Base-by-base conservation (phyloP, 23 tunicate genomes). In the Ascidia mentula region DNA sequence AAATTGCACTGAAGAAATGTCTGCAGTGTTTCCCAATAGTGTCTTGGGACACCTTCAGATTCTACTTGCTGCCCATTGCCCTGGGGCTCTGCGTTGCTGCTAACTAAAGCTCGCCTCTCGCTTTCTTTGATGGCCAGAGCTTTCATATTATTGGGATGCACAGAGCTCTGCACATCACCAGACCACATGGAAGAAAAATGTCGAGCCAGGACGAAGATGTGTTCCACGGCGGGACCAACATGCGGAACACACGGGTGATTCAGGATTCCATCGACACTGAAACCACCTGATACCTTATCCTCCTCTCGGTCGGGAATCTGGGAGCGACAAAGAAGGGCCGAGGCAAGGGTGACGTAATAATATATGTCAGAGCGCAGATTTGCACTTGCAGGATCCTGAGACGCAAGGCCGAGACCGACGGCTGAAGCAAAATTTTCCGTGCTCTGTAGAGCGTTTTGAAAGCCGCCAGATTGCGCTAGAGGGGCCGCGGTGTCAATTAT, bases 21-120 rank as follows among this genome's bases (percentile, higher is more conserved):
- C 72, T 88, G 93, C 46, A 93, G 72, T 69, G 59, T 65, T 45
- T 88, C 80, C 89, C 94, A 93, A 22, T 85, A 80, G 12, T 37
- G 30, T 69, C 76, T 84, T 32, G 40, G 26, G 45, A 69, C 80
- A 28, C 65, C 13, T 76, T 77, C 87, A 7, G 77, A 87, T 7
- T 45, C 72, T 36, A 75, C 72, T 0, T 37, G 53, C 3, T 42
- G 69, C 24, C 82, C 84, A 31, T 79, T 18, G 8, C 80, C 61
- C 0, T 32, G 34, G 24, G 22, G 37, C 9, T 80, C 75, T 18
- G 40, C 39, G 38, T 74, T 75, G 18, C 39, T 38, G 53, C 78
- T 46, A 74, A 87, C 73, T 75, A 87, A 38, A 60, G 75, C 1
- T 34, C 69, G 40, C 37, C 75, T 87, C 74, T 92, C 97, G 77